Evolutionary conservation across 2,888 invertebrate species (phyloP).

Genomic region (Parnassius glacialis): DNA sequence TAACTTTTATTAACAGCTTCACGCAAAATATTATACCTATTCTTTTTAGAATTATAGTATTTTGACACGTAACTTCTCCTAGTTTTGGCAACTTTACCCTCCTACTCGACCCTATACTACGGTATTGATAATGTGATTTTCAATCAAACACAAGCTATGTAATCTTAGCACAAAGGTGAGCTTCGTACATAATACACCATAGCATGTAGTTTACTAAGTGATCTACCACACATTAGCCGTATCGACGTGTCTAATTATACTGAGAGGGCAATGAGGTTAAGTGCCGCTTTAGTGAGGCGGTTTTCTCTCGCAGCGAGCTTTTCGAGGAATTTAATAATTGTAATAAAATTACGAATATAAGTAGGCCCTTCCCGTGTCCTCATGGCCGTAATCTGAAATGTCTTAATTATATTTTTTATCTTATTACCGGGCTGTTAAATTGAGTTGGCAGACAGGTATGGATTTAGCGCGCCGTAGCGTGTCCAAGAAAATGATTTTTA

Average conservation of each 20-base stretch:
- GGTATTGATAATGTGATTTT: not conserved
- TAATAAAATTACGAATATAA: constrained; percentile 32
- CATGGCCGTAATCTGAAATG: constrained; percentile 18
- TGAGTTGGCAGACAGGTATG: constrained; percentile 1
- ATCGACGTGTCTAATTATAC: constrained; percentile 26
- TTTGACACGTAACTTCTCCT: no score
- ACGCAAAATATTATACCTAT: no score
- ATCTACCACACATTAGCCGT: constrained; percentile 24
- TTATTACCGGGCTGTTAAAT: constrained; percentile 3
- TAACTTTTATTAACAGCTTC: no score
- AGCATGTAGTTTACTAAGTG: constrained; percentile 23
- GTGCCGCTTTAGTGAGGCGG: constrained; percentile 30
- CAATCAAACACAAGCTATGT: not conserved
- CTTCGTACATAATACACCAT: constrained; percentile 20
- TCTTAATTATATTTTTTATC: constrained; percentile 25
- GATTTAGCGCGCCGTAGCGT: constrained; percentile 2
- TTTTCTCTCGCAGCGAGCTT: constrained; percentile 31
- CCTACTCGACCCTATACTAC: no score
- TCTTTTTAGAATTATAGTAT: no score
- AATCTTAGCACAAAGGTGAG: constrained; percentile 4
- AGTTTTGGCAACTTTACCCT: no score
- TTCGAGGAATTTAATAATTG: constrained; percentile 33
- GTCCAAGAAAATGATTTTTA: constrained; percentile 4
- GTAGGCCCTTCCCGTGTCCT: constrained; percentile 16
- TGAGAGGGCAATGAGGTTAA: constrained; percentile 33